Percentiles rank a stretch among this genome's conserved stretches.
phyloP scores from a whole-genome alignment of 2,888 invertebrate genomes.

The Epsilonema sp. region DNA sequence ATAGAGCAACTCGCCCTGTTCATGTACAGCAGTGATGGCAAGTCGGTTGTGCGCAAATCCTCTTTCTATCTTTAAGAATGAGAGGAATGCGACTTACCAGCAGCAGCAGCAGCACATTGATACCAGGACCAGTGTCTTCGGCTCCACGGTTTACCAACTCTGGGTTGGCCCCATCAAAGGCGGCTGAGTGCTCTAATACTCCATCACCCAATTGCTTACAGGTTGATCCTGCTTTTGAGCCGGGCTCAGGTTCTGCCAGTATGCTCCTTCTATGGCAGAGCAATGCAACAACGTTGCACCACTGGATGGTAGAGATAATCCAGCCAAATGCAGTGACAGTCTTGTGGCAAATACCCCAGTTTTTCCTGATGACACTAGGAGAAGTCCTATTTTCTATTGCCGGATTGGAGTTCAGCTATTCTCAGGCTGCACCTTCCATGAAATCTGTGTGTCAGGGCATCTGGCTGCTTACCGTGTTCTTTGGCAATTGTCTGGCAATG shows the following conservation, averaged over 20 bases:
- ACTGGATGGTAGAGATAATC: conserved; percentile 34
- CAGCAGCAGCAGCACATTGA: neutral
- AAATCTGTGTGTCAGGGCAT: conserved; percentile 76
- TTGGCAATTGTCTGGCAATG: conserved; percentile 80
- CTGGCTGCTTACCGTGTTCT: conserved; percentile 74
- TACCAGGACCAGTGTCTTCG: neutral
- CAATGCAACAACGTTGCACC: neutral
- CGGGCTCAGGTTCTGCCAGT: neutral
- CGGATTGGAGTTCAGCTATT: conserved; percentile 82
- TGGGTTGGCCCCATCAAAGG: too few species aligned
- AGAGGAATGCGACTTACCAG: neutral
- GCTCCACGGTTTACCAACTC: neutral
- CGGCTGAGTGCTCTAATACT: neutral
- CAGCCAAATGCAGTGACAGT: conserved; percentile 55
- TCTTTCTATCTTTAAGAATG: neutral
- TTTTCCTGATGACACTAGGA: conserved; percentile 67
- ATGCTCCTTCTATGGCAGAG: neutral
- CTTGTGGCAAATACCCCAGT: conserved; percentile 71
- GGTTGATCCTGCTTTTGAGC: too few species aligned
- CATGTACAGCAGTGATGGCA: neutral
- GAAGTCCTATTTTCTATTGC: conserved; percentile 93
- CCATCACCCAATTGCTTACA: too few species aligned
- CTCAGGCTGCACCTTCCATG: conserved; percentile 67
- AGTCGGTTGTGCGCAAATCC: too few species aligned
- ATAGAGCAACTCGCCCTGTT: too few species aligned